A percentile compares a stretch with the other conserved stretches of the same genome.
Conservation (phyloP, 2,113 vertebrate species). For the Narcine bancroftii region DNA sequence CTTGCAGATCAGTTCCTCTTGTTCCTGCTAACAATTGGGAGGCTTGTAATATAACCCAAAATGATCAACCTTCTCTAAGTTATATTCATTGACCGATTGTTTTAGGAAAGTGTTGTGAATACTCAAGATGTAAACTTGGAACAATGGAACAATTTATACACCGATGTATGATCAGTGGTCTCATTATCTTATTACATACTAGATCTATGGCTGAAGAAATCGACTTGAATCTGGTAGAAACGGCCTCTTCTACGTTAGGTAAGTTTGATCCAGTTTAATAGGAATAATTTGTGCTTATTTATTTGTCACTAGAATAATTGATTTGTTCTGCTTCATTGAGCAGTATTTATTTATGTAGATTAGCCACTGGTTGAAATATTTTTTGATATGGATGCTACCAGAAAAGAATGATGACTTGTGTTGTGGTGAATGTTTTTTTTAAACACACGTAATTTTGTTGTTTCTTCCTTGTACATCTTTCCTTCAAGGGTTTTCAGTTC, state of each 20-base stretch:
- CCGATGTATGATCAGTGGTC: neutral
- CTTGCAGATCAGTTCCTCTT: no score
- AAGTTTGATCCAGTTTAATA: slow-evolving; percentile 27
- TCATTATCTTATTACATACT: slow-evolving; percentile 19
- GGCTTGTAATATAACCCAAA: no score
- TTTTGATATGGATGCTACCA: neutral
- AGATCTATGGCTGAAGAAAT: slow-evolving; percentile 51
- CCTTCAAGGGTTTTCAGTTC: neutral
- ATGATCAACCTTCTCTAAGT: no score
- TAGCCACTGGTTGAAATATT: neutral
- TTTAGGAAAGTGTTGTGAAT: neutral
- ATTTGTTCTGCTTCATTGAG: no score
- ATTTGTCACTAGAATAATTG: no score
- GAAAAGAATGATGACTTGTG: neutral
- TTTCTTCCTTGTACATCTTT: neutral
- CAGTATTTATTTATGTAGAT: no score
- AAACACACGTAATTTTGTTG: neutral
- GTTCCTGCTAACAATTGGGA: no score
- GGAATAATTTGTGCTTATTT: neutral
- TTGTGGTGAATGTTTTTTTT: neutral
- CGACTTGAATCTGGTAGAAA: slow-evolving; percentile 57
- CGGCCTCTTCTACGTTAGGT: slow-evolving; percentile 63
- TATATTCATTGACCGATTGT: no score
- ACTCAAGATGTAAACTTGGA: neutral
- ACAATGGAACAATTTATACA: neutral